Percentiles rank a stretch among this genome's conserved stretches.
Evolutionary conservation across 2,888 invertebrate species (phyloP).

Genomic region (Xylota segnis): DNA sequence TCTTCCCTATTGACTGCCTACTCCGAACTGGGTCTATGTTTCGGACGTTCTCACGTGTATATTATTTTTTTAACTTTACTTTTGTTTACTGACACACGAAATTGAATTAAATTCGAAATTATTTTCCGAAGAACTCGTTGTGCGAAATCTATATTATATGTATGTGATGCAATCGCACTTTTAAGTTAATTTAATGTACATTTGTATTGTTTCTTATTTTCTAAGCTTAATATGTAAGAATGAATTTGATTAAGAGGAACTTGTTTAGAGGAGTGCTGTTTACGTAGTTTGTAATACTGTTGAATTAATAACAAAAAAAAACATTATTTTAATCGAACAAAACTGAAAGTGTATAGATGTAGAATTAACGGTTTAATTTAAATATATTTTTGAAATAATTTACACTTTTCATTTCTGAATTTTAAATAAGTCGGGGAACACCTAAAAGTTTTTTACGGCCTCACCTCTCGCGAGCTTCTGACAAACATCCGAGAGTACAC

Average conservation of each 20-base stretch:
- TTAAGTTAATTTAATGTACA: conserved; percentile 43
- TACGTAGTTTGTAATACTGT: conserved; percentile 69
- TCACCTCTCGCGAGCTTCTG: too few relatives aligned
- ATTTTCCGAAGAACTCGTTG: conserved; percentile 26
- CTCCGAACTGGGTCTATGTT: conserved; percentile 35
- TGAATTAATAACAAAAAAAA: conserved; percentile 13
- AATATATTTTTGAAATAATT: conserved; percentile 46
- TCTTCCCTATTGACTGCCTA: conserved; percentile 65
- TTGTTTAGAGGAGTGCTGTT: conserved; percentile 49
- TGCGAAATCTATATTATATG: conserved; percentile 29
- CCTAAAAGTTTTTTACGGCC: too few relatives aligned
- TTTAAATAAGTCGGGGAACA: too few relatives aligned
- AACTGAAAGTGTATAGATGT: conserved; percentile 47
- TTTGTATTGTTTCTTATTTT: conserved; percentile 47
- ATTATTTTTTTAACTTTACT: conserved; percentile 23
- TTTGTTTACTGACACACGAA: conserved; percentile 51
- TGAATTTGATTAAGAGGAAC: conserved; percentile 1
- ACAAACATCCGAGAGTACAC: too few relatives aligned
- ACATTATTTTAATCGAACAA: conserved; percentile 35
- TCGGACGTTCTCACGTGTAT: conserved; percentile 33
- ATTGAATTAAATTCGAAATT: conserved; percentile 69
- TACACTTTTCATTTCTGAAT: neutral
- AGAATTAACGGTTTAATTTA: conserved; percentile 65
- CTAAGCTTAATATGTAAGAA: conserved; percentile 20
- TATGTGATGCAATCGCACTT: conserved; percentile 55